Evolutionary conservation across 2,113 vertebrate genomes (phyloP), one percentile per base, ranked within the genome.

Genomic region (Seriola rivoliana): DNA sequence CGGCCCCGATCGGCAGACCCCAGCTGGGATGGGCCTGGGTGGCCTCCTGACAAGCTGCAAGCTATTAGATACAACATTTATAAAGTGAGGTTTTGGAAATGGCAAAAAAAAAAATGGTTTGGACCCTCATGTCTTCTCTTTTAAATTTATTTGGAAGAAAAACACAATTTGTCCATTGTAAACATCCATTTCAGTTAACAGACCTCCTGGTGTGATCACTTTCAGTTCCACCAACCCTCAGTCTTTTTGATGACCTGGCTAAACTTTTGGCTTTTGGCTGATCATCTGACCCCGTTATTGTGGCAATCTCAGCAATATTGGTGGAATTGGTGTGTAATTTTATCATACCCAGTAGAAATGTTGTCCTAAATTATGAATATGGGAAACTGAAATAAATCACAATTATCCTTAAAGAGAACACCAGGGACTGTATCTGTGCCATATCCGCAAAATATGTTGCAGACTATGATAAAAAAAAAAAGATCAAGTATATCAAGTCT

Each of bases 21-120:
- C 77, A 71, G 67, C 63, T 48, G 57, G 72, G 32, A 42, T 5
- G 21, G 32, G 16, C 62, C n/a, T 12, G 75, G 62, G 34, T 1
- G 78, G 36, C 38, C 60, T 72, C 48, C 25, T 50, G 44, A 42
- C 19, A 34, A 38, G 36, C 60, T 65, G 48, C 46, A 75, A 59
- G 52, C 29, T 50, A n/a, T 57, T 75, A 48, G 29, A 25, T 16
- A 12, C 36, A 50, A 64, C 19, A 52, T 64, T 68, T 34, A 57
- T 16, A 79, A 29, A 48, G 44, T 25, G 23, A 48, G 21, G 29
- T 19, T 75, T 70, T 32, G 29, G 44, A 48, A 54, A 34, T 29
- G 11, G 4, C 34, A 36, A 42, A 42, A 42, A 0, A n/a, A 32
- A 36, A 40, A 21, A 3, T 16, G 29, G 29, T 67, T 50, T 57